Percentiles rank a stretch among this genome's conserved stretches.
These are phyloP conservation scores for Idris sp. DNA, from an alignment of 1,140 invertebrate genomes.

Conservation along the genomic window DNA sequence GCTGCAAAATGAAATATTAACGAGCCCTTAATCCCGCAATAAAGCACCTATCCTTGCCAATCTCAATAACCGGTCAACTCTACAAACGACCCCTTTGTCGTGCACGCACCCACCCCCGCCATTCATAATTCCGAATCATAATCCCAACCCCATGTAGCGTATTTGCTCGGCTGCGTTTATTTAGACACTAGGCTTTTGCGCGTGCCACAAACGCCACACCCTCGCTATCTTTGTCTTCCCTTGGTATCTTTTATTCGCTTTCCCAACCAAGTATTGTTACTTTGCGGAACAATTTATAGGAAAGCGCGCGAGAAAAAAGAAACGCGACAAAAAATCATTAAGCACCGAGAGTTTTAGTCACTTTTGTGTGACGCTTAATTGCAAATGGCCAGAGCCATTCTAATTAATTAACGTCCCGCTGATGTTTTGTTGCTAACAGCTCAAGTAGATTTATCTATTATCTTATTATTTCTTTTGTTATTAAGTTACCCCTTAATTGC, in stretches of 20 bases:
- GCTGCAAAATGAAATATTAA: slow-evolving; percentile 49
- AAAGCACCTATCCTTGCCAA: slow-evolving; percentile 50
- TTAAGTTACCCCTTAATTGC: no score
- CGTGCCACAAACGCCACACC: slow-evolving; percentile 40
- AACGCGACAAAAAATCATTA: no score
- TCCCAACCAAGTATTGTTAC: slow-evolving; percentile 22
- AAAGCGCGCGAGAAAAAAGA: no score
- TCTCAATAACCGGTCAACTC: slow-evolving; percentile 56
- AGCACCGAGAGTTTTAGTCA: no score
- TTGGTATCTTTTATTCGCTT: slow-evolving; percentile 11
- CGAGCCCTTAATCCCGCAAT: slow-evolving; percentile 54
- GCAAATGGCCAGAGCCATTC: no score
- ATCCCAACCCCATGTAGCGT: slow-evolving; percentile 39
- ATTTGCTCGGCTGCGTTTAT: slow-evolving; percentile 47
- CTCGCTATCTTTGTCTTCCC: slow-evolving; percentile 30
- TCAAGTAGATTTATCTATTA: no score
- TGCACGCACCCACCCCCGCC: slow-evolving; percentile 1
- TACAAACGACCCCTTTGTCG: slow-evolving; percentile 55
- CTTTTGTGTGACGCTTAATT: no score
- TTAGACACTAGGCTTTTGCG: slow-evolving; percentile 49
- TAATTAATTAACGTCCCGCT: no score
- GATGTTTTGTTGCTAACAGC: no score
- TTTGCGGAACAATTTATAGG: slow-evolving; percentile 14
- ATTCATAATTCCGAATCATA: slow-evolving; percentile 51
- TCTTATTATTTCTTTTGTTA: no score